Base-by-base conservation (phyloP, 2,888 invertebrate species). In the Papilio demoleus region DNA sequence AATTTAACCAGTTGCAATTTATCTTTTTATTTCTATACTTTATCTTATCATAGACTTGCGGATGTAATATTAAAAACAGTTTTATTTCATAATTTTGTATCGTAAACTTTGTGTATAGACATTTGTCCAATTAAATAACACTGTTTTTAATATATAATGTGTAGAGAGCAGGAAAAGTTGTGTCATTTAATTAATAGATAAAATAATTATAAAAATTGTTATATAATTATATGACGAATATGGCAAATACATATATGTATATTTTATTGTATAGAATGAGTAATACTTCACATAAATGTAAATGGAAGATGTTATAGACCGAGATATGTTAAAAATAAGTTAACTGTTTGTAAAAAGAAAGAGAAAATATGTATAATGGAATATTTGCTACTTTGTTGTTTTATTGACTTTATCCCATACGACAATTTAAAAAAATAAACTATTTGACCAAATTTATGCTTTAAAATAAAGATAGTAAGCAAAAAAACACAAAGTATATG, bases 331-430 rank as follows among this genome's bases (percentile, higher is more conserved):
- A 90, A 88, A 82, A 85, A 84, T 92, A 92, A 90, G 92, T 90
- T 90, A 90, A 91, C 86, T 92, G 92, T 92, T 92, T 92, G 92
- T 92, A 91, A 92, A 92, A 90, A 88, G 87, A 87, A 76, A 88
- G 86, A 90, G 87, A 88, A 82, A 91, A 89, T 89, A 92, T 92
- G 92, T 91, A 90, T 91, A 90, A 92, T 83, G 91, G 88, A 91
- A 88, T 88, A 92, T 92, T 92, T 92, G 90, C 87, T 90, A 92
- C 58, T 22, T 60, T 45, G 74, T 85, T 81, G 88, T 90, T 91
- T 90, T 77, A 86, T 85, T 90, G 84, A 9, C 53, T 36, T 24
- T 67, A 58, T 67, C 70, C 50, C 53, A 36, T n/a, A 36, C 9
- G 12, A 17, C 6, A 31, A 31, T 31, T 31, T 4, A 50, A 24